phyloP scores from a whole-genome alignment of 1,140 invertebrate genomes.

The Bombus haemorrhoidalis region DNA sequence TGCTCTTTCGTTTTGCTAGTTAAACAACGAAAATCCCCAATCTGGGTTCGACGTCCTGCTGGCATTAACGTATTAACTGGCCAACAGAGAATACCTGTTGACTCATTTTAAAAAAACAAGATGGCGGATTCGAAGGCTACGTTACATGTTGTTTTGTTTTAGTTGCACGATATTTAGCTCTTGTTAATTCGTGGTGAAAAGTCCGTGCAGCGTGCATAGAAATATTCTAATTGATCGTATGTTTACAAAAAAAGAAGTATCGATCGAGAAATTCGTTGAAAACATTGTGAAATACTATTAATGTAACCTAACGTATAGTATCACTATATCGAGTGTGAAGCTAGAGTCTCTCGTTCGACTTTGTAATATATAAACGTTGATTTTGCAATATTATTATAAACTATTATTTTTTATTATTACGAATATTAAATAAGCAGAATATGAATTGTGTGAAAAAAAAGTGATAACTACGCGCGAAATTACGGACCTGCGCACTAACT shows the following conservation, averaged over 20 bases:
- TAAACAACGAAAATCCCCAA: slow-evolving; percentile 33
- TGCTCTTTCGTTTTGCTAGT: not conserved
- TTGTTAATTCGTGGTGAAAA: not conserved
- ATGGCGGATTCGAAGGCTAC: slow-evolving; percentile 47
- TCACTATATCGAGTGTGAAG: no score
- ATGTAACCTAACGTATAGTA: slow-evolving; percentile 3
- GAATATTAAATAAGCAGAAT: not conserved
- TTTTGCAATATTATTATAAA: not conserved
- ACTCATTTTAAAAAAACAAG: slow-evolving; percentile 54
- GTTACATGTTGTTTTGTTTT: slow-evolving; percentile 55
- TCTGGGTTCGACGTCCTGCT: slow-evolving; percentile 41
- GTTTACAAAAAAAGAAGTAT: not conserved
- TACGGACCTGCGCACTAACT: slow-evolving; percentile 17
- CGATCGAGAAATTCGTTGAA: not conserved
- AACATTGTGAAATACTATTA: not conserved
- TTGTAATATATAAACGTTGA: not conserved
- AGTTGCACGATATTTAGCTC: not conserved
- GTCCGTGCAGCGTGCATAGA: no score
- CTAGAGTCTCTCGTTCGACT: not conserved
- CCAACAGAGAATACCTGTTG: slow-evolving; percentile 38
- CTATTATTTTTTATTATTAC: not conserved
- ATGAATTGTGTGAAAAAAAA: slow-evolving; percentile 7
- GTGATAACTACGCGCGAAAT: slow-evolving; percentile 30
- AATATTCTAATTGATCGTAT: not conserved
- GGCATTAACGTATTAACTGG: slow-evolving; percentile 50